phyloP scores from a whole-genome alignment of 2,888 invertebrate species.

The Cerastis rubricosa region DNA sequence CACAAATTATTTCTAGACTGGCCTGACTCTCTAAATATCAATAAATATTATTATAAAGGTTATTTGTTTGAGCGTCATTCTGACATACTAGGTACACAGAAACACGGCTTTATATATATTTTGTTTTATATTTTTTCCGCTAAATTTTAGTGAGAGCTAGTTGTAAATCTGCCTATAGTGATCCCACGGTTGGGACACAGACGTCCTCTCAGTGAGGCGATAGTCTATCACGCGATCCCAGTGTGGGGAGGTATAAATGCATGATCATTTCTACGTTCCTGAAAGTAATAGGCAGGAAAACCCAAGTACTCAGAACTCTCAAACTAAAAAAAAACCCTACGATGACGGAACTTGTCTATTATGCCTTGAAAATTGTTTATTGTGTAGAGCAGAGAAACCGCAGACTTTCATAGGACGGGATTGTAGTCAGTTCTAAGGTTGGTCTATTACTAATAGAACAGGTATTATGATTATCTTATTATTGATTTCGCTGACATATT shows the following conservation, averaged over 20 bases:
- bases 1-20: neutral
- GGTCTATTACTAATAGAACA: neutral
- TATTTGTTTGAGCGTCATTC: neutral
- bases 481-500: neutral
- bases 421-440: neutral
- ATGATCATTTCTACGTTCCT: neutral
- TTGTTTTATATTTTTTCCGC: too few relatives aligned
- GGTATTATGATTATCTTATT: neutral
- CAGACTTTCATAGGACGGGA: neutral
- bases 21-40: neutral
- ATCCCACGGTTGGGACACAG: neutral
- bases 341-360: neutral
- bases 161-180: neutral
- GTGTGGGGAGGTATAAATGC: neutral
- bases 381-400: neutral
- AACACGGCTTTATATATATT: neutral
- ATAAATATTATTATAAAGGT: neutral
- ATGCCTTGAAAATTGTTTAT: neutral
- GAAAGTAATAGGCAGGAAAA: neutral
- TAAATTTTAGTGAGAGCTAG: neutral
- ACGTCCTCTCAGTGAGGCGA: neutral
- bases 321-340: neutral
- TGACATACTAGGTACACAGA: neutral
- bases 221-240: neutral
- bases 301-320: neutral